A percentile compares a stretch with the other conserved stretches of the same genome.
These are phyloP conservation scores for Spilosoma lubricipeda DNA, from an alignment of 2,888 invertebrate genomes.

Conservation along the genomic window DNA sequence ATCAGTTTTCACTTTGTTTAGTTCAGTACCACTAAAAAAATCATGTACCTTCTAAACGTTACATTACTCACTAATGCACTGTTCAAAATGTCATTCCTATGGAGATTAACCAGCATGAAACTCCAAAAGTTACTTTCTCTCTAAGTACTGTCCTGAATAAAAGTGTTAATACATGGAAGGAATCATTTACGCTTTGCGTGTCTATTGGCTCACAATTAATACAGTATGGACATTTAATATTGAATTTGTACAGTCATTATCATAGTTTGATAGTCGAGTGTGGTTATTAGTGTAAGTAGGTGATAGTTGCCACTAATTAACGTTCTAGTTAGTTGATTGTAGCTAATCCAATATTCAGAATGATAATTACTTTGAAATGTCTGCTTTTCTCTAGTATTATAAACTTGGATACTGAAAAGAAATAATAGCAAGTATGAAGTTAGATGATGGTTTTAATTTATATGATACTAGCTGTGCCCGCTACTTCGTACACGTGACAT, in stretches of 20 bases:
- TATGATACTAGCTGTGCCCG: too few species aligned
- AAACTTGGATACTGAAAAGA: not conserved
- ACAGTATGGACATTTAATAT: constrained; percentile 25
- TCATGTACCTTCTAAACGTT: too few species aligned
- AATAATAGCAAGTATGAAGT: too few species aligned
- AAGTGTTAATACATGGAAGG: not conserved
- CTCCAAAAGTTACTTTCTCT: too few species aligned
- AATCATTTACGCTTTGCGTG: constrained; percentile 42
- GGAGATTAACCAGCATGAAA: too few species aligned
- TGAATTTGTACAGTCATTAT: constrained; percentile 39
- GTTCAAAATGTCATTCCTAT: too few species aligned
- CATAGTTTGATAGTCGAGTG: constrained; percentile 25
- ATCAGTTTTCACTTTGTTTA: too few species aligned
- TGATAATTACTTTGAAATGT: not conserved
- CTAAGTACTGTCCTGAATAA: not conserved
- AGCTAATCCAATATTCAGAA: constrained; percentile 7
- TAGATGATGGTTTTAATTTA: too few species aligned
- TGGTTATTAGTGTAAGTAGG: constrained; percentile 14
- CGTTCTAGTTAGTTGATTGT: constrained; percentile 19
- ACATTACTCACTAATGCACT: too few species aligned
- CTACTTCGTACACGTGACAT: too few species aligned
- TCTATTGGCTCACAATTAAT: constrained; percentile 40
- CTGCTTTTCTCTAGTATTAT: not conserved
- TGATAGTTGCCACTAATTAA: constrained; percentile 11
- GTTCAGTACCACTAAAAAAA: too few species aligned